Evolutionary conservation across 2,888 invertebrate species (phyloP), one percentile per base, ranked within the genome.

Genomic region (Scaptomyza polygonia): DNA sequence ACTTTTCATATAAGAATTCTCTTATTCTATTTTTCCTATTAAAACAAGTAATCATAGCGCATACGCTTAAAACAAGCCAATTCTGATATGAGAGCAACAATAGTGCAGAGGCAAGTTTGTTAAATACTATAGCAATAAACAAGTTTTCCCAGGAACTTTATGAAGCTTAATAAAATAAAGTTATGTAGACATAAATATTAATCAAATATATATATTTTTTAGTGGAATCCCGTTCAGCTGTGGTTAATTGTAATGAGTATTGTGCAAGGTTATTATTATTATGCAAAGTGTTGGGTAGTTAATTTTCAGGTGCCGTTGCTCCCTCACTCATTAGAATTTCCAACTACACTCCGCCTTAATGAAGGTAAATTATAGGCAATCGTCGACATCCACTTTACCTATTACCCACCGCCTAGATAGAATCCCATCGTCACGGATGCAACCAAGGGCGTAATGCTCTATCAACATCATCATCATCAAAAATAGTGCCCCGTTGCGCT

Each of bases 331-430:
- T 65, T 51, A 44, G 8, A 65, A 65, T 53, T 71, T 57, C 52
- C 21, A 34, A 5, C 12, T 54, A 27, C 12, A 16, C 21, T 25
- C 34, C 18, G 43, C n/a, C 32, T 9, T 45, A 57, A 48, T 57
- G 44, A 21, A 21, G 1, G 42, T 45, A 70, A 76, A 76, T 76
- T 61, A 66, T 51, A 61, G 52, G 1, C 36, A 62, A 68, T 68
- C 45, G 36, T 32, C 6, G 8, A 32, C 6, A 52, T 12, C 30
- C 14, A 18, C 14, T 39, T 39, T 44, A 32, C n/a, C 9, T 39
- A 44, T 69, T 48, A 16, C 16, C n/a, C 11, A 14, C 16, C 54
- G 18, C 7, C 21, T 18, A 30, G 36, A 34, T 34, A 30, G 25
- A 39, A 34, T 42, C 48, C 32, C 18, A 18, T 3, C 48, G 16